These are phyloP conservation scores for Pegoplata infirma DNA, from an alignment of 2,888 invertebrate genomes.

Conservation along the genomic window DNA sequence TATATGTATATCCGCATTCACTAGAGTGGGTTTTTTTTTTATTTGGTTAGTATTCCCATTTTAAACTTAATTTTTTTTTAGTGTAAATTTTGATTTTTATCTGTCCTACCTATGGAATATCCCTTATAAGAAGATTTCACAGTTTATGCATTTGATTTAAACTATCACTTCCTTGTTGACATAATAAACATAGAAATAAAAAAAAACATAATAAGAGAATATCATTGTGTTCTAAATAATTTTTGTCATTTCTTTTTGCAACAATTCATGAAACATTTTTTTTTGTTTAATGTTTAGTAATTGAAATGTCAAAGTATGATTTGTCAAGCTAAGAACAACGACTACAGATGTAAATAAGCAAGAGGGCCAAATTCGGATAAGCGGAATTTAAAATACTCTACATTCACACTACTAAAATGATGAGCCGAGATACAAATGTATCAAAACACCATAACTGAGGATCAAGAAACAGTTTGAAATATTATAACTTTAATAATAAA, in stretches of 20 bases:
- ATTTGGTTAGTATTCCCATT: no score
- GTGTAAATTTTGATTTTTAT: no score
- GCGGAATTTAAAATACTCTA: background rate
- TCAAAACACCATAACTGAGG: no score
- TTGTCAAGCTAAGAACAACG: conserved; percentile 11
- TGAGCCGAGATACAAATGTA: no score
- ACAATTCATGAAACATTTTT: conserved; percentile 22
- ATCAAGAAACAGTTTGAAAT: no score
- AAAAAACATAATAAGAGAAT: background rate
- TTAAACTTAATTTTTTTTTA: no score
- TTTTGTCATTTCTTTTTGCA: conserved; percentile 13
- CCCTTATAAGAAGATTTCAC: no score
- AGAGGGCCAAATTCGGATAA: background rate
- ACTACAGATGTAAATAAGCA: background rate
- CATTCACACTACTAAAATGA: no score
- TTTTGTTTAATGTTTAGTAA: conserved; percentile 20
- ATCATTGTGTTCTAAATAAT: conserved; percentile 10
- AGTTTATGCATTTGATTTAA: background rate
- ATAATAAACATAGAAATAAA: background rate
- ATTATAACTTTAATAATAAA: no score
- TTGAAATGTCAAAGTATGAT: conserved; percentile 34
- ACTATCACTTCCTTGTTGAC: background rate
- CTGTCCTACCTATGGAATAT: no score
- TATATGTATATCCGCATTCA: no score
- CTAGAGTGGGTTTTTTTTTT: no score